A percentile compares a stretch with the other conserved stretches of the same genome.
phyloP scores from a whole-genome alignment of 2,888 invertebrate species.

The Drosophila eohydei region DNA sequence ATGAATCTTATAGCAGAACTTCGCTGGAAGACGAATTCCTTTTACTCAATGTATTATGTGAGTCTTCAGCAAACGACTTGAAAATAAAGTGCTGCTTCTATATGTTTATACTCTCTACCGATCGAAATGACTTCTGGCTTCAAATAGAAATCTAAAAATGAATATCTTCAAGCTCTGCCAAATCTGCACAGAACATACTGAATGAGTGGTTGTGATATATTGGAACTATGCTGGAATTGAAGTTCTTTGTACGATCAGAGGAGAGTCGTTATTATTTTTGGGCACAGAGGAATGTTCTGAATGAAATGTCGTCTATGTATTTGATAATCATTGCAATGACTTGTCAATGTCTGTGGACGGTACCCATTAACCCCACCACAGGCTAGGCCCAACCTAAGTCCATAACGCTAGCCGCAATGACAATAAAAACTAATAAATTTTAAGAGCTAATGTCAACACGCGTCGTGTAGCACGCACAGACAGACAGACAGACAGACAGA shows the following conservation, averaged over 20 bases:
- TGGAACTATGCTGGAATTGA: background rate
- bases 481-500: constrained; percentile 11
- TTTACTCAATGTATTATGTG: too few species aligned
- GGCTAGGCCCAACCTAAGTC: constrained; percentile 42
- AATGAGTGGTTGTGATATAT: background rate
- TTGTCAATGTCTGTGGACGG: constrained; percentile 20
- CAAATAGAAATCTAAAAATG: background rate
- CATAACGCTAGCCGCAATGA: constrained; percentile 38
- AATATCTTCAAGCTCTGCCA: background rate
- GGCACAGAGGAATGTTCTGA: constrained; percentile 5
- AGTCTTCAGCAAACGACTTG: too few species aligned
- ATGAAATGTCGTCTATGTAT: background rate
- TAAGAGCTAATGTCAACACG: constrained; percentile 75
- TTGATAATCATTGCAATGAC: constrained; percentile 39
- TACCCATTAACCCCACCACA: constrained; percentile 34
- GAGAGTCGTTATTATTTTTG: background rate
- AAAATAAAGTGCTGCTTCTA: too few species aligned
- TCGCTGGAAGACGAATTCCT: too few species aligned
- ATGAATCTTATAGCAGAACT: background rate
- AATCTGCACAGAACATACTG: background rate
- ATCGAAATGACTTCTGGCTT: background rate
- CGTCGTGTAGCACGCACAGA: constrained; percentile 48
- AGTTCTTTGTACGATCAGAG: background rate
- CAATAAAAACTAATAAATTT: constrained; percentile 70
- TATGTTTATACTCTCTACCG: too few species aligned